phyloP scores from a whole-genome alignment of 2,113 vertebrate species.

The Channa maculata region DNA sequence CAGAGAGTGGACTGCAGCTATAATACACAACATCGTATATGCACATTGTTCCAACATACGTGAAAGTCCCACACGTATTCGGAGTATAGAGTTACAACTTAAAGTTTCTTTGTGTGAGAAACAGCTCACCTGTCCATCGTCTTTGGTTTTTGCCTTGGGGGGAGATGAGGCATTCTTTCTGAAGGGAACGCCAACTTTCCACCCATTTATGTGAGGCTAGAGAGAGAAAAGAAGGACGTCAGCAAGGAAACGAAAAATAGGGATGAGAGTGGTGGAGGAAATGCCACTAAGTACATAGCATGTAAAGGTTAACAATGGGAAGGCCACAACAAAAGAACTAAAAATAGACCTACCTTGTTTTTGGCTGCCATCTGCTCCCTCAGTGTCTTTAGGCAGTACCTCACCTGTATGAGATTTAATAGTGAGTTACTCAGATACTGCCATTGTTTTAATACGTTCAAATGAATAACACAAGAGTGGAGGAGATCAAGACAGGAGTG shows the following conservation, averaged over 20 bases:
- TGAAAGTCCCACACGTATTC: neutral
- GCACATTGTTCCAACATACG: neutral
- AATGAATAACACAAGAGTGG: neutral
- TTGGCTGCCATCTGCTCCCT: conserved; percentile 86
- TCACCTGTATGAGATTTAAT: conserved; percentile 70
- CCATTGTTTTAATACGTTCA: neutral
- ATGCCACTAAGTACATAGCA: conserved; percentile 43
- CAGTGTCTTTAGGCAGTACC: conserved; percentile 84
- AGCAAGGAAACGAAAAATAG: conserved; percentile 14
- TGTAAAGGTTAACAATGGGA: conserved; percentile 35
- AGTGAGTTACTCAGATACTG: neutral
- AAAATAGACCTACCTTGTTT: conserved; percentile 72
- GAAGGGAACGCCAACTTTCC: conserved; percentile 71
- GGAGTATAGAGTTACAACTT: neutral
- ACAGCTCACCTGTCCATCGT: conserved; percentile 66
- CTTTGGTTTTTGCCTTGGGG: conserved; percentile 46
- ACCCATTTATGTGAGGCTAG: conserved; percentile 65
- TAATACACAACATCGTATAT: neutral
- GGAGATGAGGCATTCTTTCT: conserved; percentile 56
- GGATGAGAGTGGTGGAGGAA: conserved; percentile 28
- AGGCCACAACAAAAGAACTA: neutral
- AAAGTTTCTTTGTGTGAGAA: neutral
- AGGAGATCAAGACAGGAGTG: neutral
- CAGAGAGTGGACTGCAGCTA: neutral
- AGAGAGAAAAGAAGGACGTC: conserved; percentile 46